Evolutionary conservation across 2,888 invertebrate genomes (phyloP).

Genomic region (Scaptomyza parva): DNA sequence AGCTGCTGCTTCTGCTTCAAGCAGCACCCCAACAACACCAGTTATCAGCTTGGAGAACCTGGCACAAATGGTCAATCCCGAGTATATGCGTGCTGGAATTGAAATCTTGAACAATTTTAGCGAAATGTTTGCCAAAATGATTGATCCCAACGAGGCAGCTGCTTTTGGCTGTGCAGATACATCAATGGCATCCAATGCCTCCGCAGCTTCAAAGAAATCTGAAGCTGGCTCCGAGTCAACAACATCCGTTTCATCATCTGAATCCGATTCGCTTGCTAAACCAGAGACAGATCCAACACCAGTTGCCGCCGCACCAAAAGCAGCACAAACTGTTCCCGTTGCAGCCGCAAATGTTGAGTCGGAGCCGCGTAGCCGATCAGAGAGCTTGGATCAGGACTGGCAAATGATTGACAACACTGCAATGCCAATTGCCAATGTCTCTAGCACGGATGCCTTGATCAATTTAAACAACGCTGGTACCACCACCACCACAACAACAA

Average conservation of each 20-base stretch:
- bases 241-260: constrained; percentile 13
- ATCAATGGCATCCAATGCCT: constrained; percentile 30
- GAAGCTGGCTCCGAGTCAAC: constrained; percentile 21
- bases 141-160: constrained; percentile 78
- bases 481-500: too few species aligned
- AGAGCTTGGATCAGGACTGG: constrained; percentile 79
- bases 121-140: constrained; percentile 83
- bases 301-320: neutral
- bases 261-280: constrained; percentile 10
- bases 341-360: constrained; percentile 7
- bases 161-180: constrained; percentile 44
- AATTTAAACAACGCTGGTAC: too few species aligned
- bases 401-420: constrained; percentile 77
- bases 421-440: constrained; percentile 28
- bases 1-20: neutral
- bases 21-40: constrained; percentile 53
- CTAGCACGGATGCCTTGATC: constrained; percentile 53
- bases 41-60: constrained; percentile 68
- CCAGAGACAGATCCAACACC: neutral
- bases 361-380: constrained; percentile 53
- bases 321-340: neutral
- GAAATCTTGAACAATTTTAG: constrained; percentile 83
- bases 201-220: constrained; percentile 23
- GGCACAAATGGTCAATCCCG: constrained; percentile 78
- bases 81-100: constrained; percentile 82